phyloP scores from a whole-genome alignment of 30 jellyfish, hydroid and myxozoan species.

The Aurelia sp. region DNA sequence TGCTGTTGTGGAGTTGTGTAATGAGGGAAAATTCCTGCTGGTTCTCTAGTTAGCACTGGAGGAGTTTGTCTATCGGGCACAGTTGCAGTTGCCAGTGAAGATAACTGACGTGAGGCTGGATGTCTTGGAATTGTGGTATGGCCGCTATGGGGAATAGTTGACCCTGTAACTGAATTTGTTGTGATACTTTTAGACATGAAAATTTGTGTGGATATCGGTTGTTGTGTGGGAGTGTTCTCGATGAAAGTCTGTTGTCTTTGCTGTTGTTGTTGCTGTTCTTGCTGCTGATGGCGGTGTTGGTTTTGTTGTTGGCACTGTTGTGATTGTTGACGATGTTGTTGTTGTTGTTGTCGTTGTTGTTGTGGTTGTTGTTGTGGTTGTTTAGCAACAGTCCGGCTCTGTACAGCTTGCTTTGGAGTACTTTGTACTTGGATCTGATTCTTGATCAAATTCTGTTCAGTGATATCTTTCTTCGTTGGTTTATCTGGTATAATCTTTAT shows the following conservation, averaged over 20 bases:
- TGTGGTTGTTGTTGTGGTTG: too few relatives aligned
- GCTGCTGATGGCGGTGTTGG: background rate
- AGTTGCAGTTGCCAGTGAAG: background rate
- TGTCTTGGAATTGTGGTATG: background rate
- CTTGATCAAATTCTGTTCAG: too few relatives aligned
- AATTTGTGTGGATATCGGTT: conserved; percentile 9
- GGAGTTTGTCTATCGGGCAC: background rate
- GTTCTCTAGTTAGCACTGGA: background rate
- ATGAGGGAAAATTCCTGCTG: too few relatives aligned
- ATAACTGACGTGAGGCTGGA: conserved; percentile 1
- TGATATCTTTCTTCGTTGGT: too few relatives aligned
- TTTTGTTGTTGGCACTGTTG: too few relatives aligned
- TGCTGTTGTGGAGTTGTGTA: too few relatives aligned
- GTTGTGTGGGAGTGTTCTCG: background rate
- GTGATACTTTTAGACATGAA: background rate
- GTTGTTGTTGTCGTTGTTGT: too few relatives aligned
- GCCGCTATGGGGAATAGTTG: background rate
- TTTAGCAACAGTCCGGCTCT: too few relatives aligned
- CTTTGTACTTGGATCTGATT: background rate
- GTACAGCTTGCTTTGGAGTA: background rate
- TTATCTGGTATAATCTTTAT: too few relatives aligned
- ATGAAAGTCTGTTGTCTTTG: background rate
- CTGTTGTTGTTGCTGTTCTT: conserved; percentile 30
- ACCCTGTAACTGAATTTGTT: background rate
- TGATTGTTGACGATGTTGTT: too few relatives aligned